Evolutionary conservation across 2,888 invertebrate genomes (phyloP).

Genomic region (Amblyjoppa fuscipennis): DNA sequence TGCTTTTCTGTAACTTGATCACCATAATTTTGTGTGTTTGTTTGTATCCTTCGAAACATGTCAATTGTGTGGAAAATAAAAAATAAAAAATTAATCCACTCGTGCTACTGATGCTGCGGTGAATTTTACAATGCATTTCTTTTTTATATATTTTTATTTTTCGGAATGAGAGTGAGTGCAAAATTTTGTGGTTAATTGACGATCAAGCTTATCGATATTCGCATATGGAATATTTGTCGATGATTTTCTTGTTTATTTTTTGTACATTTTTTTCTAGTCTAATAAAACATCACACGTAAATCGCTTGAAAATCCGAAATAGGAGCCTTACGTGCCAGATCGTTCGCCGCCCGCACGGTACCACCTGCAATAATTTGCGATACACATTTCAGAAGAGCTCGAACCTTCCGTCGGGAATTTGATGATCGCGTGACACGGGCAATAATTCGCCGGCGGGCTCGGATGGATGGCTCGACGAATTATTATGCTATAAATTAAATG

Average conservation of each 20-base stretch:
- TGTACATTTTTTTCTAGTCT: constrained; percentile 9
- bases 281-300: constrained; percentile 66
- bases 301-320: constrained; percentile 64
- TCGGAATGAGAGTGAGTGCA: background rate
- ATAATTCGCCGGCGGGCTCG: background rate
- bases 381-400: constrained; percentile 65
- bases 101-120: background rate
- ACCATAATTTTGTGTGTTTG: too few species aligned
- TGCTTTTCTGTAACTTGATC: too few species aligned
- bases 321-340: constrained; percentile 80
- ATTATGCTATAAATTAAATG: background rate
- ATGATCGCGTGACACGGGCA: background rate
- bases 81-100: too few species aligned
- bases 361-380: constrained; percentile 81
- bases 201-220: background rate
- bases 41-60: too few species aligned
- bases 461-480: background rate
- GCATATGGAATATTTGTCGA: background rate
- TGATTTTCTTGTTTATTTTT: background rate
- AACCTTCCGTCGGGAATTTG: constrained; percentile 3
- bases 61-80: too few species aligned
- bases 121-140: background rate
- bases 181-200: constrained; percentile 7
- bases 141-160: background rate
- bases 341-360: constrained; percentile 79